Base-by-base conservation (phyloP, 2,797 vertebrate species). In the Betta splendens region DNA sequence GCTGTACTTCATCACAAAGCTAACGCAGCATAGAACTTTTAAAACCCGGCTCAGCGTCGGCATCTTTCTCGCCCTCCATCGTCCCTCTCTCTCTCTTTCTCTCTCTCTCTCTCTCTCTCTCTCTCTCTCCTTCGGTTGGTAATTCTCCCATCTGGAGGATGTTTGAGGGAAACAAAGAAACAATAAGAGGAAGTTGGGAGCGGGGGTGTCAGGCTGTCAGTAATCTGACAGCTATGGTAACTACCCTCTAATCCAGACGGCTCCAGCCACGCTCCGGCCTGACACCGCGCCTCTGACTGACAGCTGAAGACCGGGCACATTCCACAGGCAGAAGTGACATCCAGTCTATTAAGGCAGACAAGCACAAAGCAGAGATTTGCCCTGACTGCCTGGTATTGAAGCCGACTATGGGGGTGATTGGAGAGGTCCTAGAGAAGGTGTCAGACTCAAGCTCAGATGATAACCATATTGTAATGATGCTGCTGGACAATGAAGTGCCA, bases 141-240 rank as follows among this genome's bases (percentile, higher is more conserved):
- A 91, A 92, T 92, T 89, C 90, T 92, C 84, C 89, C 87, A 89
- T 93, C 90, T 91, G 91, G 87, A 92, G 89, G 87, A 89, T 92
- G 91, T 91, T 92, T 91, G 89, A 92, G 87, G 88, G 92, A 93
- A 93, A 93, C 92, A 93, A 93, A 92, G 95, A 96, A 98, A 97
- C 94, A 96, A 94, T 92, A 94, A 94, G 94, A 94, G 92, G 93
- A 95, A 96, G 95, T 96, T 95, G 94, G 93, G 93, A 93, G 91
- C 93, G 91, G 93, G 94, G 94, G 94, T 95, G 95, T 98, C 97
- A 98, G 95, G 92, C 94, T 98, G 97, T 98, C 97, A 98, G 95
- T 94, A 95, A 94, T 95, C 94, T 98, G 97, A 98, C 97, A 99
- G 96, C 94, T 97, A 84, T 95, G 95, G 97, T 98, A 98, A 98